Conservation (phyloP, 2,888 invertebrate genomes). For the Zele albiditarsus region DNA sequence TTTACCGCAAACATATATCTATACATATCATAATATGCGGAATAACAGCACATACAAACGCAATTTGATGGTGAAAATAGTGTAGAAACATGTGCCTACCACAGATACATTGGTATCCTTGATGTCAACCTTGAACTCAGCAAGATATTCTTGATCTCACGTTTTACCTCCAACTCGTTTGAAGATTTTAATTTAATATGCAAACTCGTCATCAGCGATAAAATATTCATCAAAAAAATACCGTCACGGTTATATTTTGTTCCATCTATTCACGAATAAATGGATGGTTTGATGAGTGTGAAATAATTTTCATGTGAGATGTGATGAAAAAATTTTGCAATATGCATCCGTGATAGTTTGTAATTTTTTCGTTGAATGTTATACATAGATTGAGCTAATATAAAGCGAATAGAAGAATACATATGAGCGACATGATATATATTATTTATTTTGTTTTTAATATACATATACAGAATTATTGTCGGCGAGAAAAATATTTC, state of each 20-base stretch:
- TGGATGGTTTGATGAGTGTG: neutral
- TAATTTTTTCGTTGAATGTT: neutral
- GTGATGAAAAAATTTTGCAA: neutral
- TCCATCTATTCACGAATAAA: neutral
- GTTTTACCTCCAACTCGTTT: neutral
- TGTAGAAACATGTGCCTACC: too few relatives aligned
- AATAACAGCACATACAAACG: too few relatives aligned
- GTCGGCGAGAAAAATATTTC: too few relatives aligned
- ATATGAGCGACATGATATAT: too few relatives aligned
- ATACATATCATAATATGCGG: too few relatives aligned
- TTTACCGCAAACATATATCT: too few relatives aligned
- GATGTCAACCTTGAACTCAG: conserved; percentile 23
- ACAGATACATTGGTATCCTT: neutral
- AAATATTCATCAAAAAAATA: neutral
- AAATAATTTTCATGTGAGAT: neutral
- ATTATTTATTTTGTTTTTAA: too few relatives aligned
- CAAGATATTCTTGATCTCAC: conserved; percentile 21
- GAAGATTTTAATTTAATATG: conserved; percentile 27
- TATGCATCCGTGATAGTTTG: neutral
- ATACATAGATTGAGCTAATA: too few relatives aligned
- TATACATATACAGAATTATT: too few relatives aligned
- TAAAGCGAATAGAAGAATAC: too few relatives aligned
- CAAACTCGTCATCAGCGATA: neutral
- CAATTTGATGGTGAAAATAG: too few relatives aligned
- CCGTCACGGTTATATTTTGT: neutral